These are phyloP conservation scores for Diacarnus erythraeanus DNA, from an alignment of 37 sponge, comb jelly and placozoan genomes.

Conservation along the genomic window DNA sequence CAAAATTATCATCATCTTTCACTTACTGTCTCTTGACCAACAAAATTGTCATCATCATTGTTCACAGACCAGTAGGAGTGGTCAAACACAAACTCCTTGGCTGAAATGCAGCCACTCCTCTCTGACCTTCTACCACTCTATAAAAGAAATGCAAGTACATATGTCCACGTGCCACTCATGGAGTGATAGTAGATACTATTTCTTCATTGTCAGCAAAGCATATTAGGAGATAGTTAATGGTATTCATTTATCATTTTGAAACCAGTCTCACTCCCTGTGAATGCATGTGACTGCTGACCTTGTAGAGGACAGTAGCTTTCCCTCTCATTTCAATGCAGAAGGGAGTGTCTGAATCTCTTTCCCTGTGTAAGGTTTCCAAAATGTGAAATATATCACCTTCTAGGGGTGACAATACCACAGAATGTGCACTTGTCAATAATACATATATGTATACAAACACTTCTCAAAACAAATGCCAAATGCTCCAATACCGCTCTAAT, in stretches of 20 bases:
- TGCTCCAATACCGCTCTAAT: too few relatives aligned
- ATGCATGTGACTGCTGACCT: constrained; percentile 24
- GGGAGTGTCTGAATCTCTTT: constrained; percentile 26
- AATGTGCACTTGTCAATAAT: too few relatives aligned
- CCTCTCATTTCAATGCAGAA: constrained; percentile 39
- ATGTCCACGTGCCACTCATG: not conserved
- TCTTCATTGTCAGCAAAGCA: too few relatives aligned
- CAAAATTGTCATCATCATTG: constrained; percentile 37
- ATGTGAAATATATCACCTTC: too few relatives aligned
- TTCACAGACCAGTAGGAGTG: constrained; percentile 86
- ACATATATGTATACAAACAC: too few relatives aligned
- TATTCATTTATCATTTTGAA: not conserved
- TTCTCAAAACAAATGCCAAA: too few relatives aligned
- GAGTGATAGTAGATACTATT: not conserved
- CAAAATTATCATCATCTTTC: too few relatives aligned
- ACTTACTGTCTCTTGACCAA: constrained; percentile 63
- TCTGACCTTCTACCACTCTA: constrained; percentile 11
- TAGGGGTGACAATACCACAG: too few relatives aligned
- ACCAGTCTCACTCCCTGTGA: too few relatives aligned
- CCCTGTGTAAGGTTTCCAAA: constrained; percentile 32
- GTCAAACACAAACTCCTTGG: constrained; percentile 80
- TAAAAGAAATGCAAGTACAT: not conserved
- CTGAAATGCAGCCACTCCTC: not conserved
- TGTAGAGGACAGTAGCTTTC: constrained; percentile 31
- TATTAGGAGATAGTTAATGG: too few relatives aligned